Conservation (phyloP, 2,113 vertebrate species). For the Hemichromis elongatus region DNA sequence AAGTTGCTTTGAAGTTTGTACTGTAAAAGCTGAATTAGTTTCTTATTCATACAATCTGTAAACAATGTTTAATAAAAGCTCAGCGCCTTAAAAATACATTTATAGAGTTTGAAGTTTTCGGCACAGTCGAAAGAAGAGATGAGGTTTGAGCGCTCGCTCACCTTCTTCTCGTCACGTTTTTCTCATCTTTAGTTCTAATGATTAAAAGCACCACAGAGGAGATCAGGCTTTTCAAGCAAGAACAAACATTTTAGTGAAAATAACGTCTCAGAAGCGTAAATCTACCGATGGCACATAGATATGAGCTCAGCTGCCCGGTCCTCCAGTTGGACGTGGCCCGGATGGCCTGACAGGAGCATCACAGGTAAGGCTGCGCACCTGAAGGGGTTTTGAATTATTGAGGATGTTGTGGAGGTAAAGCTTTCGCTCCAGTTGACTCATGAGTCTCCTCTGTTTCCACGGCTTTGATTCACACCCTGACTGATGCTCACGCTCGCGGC, state of each 20-base stretch:
- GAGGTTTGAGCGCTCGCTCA: not conserved
- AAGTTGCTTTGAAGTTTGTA: not conserved
- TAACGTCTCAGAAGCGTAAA: not conserved
- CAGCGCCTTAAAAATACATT: not conserved
- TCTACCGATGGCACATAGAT: not conserved
- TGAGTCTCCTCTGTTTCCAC: not conserved
- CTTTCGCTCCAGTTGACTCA: not conserved
- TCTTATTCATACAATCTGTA: not conserved
- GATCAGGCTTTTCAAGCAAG: not conserved
- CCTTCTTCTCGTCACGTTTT: not conserved
- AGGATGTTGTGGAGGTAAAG: not conserved
- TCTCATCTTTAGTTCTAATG: not conserved
- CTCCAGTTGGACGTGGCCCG: not conserved
- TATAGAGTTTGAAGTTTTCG: not conserved
- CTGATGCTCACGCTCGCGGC: not conserved
- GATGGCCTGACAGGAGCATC: not conserved
- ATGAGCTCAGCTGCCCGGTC: not conserved
- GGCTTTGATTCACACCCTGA: not conserved
- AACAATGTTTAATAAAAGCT: not conserved
- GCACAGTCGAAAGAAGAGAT: not conserved
- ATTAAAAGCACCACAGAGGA: fast-evolving
- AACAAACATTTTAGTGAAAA: not conserved
- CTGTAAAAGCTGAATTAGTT: not conserved
- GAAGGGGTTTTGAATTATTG: not conserved
- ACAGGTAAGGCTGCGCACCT: not conserved